A percentile compares a stretch with the other conserved stretches of the same genome.
These are phyloP conservation scores for Aix galericulata DNA, from an alignment of 2,113 vertebrate genomes.

Conservation along the genomic window DNA sequence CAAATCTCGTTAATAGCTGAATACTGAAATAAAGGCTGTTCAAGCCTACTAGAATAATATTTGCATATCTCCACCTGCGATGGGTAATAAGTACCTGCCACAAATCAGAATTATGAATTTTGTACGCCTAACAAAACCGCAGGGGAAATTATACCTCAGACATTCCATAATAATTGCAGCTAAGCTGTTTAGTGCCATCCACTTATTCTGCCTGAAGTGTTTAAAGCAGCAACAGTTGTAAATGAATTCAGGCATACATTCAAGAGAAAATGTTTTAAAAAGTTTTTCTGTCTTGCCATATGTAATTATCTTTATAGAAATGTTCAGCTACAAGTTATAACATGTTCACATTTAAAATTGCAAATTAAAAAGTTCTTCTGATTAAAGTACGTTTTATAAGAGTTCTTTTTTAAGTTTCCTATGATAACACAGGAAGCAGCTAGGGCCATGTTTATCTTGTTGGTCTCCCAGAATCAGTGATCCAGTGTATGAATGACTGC, in stretches of 20 bases:
- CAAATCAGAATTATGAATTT: conserved; percentile 90
- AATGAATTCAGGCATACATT: conserved; percentile 84
- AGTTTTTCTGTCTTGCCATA: conserved; percentile 78
- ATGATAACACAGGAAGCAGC: not conserved
- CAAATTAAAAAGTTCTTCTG: conserved; percentile 47
- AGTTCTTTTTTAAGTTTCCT: not conserved
- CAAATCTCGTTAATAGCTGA: conserved; percentile 88
- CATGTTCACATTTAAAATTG: conserved; percentile 64
- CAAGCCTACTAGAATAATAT: conserved; percentile 85
- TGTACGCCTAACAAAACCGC: conserved; percentile 85
- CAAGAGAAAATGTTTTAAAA: conserved; percentile 74
- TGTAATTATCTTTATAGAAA: conserved; percentile 81
- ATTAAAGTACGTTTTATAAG: conserved; percentile 31
- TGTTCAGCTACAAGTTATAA: conserved; percentile 71
- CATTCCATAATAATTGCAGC: conserved; percentile 88
- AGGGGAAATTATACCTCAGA: conserved; percentile 90
- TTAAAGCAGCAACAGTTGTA: conserved; percentile 86
- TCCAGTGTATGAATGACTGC: not conserved
- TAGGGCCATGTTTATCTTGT: conserved; percentile 1
- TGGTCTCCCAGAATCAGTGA: not conserved
- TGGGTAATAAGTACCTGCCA: conserved; percentile 89
- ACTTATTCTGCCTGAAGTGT: conserved; percentile 87
- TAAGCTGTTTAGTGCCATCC: conserved; percentile 88
- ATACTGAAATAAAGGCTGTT: conserved; percentile 85
- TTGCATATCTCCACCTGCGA: conserved; percentile 91